A percentile compares a stretch with the other conserved stretches of the same genome.
Evolutionary conservation across 2,888 invertebrate species (phyloP).

Genomic region (Adelphocoris suturalis): DNA sequence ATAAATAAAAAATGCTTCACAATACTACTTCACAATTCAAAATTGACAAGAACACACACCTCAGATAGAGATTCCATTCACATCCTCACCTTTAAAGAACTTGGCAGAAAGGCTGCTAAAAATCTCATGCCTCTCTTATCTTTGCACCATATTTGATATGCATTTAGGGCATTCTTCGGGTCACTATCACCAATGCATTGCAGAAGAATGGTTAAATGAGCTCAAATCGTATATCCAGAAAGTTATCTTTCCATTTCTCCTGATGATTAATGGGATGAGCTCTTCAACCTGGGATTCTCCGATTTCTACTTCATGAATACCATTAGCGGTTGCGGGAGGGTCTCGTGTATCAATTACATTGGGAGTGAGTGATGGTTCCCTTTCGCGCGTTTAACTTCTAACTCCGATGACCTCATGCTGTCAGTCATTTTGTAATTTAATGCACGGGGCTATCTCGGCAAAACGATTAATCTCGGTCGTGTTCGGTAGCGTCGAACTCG

Average conservation of each 20-base stretch:
- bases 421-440: conserved; percentile 31
- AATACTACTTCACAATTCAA: too few species aligned
- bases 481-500: conserved; percentile 24
- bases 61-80: too few species aligned
- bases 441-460: neutral
- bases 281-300: neutral
- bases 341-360: neutral
- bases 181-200: too few species aligned
- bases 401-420: conserved; percentile 24
- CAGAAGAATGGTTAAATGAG: too few species aligned
- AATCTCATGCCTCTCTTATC: too few species aligned
- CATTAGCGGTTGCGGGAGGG: conserved; percentile 14
- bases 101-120: too few species aligned
- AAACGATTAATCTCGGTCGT: conserved; percentile 23
- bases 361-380: conserved; percentile 1
- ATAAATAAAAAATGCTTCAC: too few species aligned
- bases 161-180: too few species aligned
- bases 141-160: too few species aligned
- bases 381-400: conserved; percentile 1
- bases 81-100: too few species aligned
- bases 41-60: too few species aligned
- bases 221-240: too few species aligned
- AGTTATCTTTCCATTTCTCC: neutral
- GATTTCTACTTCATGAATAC: conserved; percentile 23
- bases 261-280: neutral